Base-by-base conservation (phyloP, 2,113 vertebrate genomes). In the Microtus richardsoni region DNA sequence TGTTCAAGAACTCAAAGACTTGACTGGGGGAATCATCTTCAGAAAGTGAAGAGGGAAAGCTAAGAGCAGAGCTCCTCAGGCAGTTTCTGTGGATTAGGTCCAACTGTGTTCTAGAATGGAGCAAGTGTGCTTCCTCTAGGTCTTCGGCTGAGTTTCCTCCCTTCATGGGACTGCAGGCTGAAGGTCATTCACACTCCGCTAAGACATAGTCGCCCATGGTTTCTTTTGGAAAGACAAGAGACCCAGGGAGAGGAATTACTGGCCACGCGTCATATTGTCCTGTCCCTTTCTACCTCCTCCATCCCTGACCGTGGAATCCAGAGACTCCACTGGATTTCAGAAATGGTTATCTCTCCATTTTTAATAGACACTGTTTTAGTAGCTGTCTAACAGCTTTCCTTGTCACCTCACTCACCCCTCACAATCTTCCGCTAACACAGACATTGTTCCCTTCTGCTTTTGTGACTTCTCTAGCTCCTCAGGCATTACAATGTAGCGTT, bases 151-250 rank as follows among this genome's bases (percentile, higher is more conserved):
- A n/a, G 5, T 89, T 19, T 94, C 49, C 14, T 70, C 28, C 49
- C 19, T 0, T 39, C 5, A 4, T 7, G 33, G 47, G 19, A n/a
- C 79, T 70, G 33, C 41, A 33, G 70, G 39, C 62, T 16, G 28
- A 0, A 3, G 3, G 1, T 97, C 78, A 96, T 30, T 79, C 79
- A 64, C 49, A n/a, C 10, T 96, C 88, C 0, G 96, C 73, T 30
- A 97, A 70, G 39, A 95, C 64, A 4, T 98, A 98, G 88, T 89
- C 75, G 36, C 49, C 58, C 22, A 4, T 5, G n/a, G 87, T 44
- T 91, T n/a, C 78, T 89, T 96, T 96, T 98, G 88, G n/a, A 68
- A 84, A 95, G 82, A 96, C 8, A 68, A 94, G 68, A 90, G 41
- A 60, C 4, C 41, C 33, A 36, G 33, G 28, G 58, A 89, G 44